Evolutionary conservation across 2,888 invertebrate species (phyloP).

Genomic region (Brenthis ino): DNA sequence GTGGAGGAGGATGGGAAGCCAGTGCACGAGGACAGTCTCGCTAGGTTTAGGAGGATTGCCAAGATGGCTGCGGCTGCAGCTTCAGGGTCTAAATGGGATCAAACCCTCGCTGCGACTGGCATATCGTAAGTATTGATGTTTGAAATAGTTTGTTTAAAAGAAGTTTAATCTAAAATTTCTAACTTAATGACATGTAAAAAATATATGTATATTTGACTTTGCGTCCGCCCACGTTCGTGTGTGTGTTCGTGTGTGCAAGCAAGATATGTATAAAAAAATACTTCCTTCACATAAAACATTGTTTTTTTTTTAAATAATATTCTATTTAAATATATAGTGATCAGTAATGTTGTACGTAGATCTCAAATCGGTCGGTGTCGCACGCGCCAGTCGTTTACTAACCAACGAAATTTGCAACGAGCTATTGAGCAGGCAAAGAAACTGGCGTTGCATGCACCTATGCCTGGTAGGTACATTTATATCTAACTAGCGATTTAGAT

Average conservation of each 20-base stretch:
- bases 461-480: slow-evolving; percentile 55
- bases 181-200: too few relatives aligned
- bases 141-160: too few relatives aligned
- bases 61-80: slow-evolving; percentile 87
- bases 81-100: slow-evolving; percentile 88
- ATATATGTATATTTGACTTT: too few relatives aligned
- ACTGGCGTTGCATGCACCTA: slow-evolving; percentile 71
- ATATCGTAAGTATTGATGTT: slow-evolving; percentile 68
- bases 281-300: too few relatives aligned
- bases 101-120: slow-evolving; percentile 84
- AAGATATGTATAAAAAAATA: too few relatives aligned
- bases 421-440: slow-evolving; percentile 90
- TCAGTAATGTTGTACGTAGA: slow-evolving; percentile 56
- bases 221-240: too few relatives aligned
- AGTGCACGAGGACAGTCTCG: slow-evolving; percentile 82
- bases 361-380: slow-evolving; percentile 91
- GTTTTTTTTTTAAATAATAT: too few relatives aligned
- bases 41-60: slow-evolving; percentile 88
- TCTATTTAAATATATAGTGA: neutral
- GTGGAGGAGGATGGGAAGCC: slow-evolving; percentile 81
- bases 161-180: too few relatives aligned
- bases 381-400: slow-evolving; percentile 86
- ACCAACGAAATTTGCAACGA: slow-evolving; percentile 88
- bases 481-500: neutral
- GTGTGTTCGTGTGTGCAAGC: too few relatives aligned